Percentiles rank a stretch among this genome's conserved stretches.
These are phyloP conservation scores for Anser brachyrhynchus DNA, from an alignment of 2,113 vertebrate genomes.

Conservation along the genomic window DNA sequence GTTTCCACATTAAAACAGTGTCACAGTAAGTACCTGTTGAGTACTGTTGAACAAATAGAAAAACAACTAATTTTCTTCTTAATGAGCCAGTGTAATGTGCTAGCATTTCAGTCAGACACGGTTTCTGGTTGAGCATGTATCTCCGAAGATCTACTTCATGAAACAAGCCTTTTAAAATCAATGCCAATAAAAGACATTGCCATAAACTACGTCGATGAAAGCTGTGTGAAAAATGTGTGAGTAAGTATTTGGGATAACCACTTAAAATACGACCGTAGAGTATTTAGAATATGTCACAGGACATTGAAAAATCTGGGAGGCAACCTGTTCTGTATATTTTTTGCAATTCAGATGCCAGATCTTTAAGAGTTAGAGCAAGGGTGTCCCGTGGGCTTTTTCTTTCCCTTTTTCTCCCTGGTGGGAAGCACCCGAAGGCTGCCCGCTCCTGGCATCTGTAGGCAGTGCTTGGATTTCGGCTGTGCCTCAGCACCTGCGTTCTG, in stretches of 20 bases:
- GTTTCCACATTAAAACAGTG: conserved; percentile 50
- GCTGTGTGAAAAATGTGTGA: background rate
- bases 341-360: background rate
- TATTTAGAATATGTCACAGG: background rate
- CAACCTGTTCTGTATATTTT: background rate
- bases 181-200: background rate
- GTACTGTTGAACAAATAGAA: conserved; percentile 58
- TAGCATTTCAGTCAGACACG: conserved; percentile 21
- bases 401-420: background rate
- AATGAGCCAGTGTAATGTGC: conserved; percentile 52
- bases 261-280: background rate
- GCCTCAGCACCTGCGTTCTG: background rate
- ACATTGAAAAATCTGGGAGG: background rate
- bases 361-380: background rate
- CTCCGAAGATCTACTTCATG: background rate
- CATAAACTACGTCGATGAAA: background rate
- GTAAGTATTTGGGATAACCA: background rate
- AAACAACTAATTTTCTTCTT: conserved; percentile 69
- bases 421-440: background rate
- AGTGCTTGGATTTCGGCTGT: background rate
- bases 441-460: rapidly evolving
- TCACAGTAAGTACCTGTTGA: conserved; percentile 67
- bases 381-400: background rate
- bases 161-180: background rate
- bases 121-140: background rate